A percentile compares a stretch with the other conserved stretches of the same genome.
These are phyloP conservation scores for Orthochromis malagaraziensis DNA, from an alignment of 2,113 vertebrate genomes.

Conservation along the genomic window DNA sequence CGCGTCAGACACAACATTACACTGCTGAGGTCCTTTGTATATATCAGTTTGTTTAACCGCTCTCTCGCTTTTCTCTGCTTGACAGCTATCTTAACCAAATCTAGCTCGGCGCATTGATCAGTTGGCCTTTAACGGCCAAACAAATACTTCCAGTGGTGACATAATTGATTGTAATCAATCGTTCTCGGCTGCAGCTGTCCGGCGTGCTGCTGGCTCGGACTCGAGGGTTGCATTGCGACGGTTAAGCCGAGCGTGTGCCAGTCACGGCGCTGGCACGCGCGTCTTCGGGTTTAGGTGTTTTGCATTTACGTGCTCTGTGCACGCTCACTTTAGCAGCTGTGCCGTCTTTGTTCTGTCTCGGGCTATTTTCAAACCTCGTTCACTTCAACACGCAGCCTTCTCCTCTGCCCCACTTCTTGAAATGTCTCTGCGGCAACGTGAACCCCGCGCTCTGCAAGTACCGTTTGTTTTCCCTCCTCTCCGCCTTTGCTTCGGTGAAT, in stretches of 20 bases:
- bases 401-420: constrained; percentile 50
- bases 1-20: neutral
- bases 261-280: neutral
- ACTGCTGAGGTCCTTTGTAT: neutral
- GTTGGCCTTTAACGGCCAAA: constrained; percentile 19
- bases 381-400: constrained; percentile 1
- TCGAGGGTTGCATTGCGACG: neutral
- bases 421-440: constrained; percentile 33
- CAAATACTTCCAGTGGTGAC: constrained; percentile 32
- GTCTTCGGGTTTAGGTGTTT: neutral
- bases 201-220: neutral
- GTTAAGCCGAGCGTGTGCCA: neutral
- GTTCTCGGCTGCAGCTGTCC: neutral
- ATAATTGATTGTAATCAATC: constrained; percentile 48
- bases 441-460: constrained; percentile 10
- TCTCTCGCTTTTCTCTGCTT: neutral
- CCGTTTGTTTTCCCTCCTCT: constrained; percentile 35
- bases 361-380: constrained; percentile 61
- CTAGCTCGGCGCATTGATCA: constrained; percentile 25
- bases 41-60: neutral
- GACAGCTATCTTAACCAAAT: constrained; percentile 33
- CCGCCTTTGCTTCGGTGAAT: constrained; percentile 11
- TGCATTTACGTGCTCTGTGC: neutral
- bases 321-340: neutral
- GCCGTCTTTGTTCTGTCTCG: constrained; percentile 25